A percentile compares a stretch with the other conserved stretches of the same genome.
Evolutionary conservation across 1,140 invertebrate species (phyloP).

Genomic region (Gonioctena quinquepunctata): DNA sequence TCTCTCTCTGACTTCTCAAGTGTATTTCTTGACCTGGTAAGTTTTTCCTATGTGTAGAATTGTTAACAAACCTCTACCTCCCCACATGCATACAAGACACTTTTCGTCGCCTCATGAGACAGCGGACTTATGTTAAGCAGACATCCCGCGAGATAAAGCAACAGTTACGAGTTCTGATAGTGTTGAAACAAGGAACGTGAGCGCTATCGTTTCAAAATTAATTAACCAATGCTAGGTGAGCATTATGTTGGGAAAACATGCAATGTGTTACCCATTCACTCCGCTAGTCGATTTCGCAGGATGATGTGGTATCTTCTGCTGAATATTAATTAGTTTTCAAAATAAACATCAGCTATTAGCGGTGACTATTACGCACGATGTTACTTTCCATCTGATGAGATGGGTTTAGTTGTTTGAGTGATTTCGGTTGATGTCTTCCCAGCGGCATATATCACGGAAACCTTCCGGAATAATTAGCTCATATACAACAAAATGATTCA

Average conservation of each 20-base stretch:
- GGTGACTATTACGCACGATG: not conserved
- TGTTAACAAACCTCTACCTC: too few relatives aligned
- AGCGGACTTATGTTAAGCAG: conserved; percentile 7
- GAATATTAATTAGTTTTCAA: not conserved
- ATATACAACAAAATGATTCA: too few relatives aligned
- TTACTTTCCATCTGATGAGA: not conserved
- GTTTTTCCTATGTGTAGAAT: too few relatives aligned
- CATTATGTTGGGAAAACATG: conserved; percentile 25
- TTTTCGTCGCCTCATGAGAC: too few relatives aligned
- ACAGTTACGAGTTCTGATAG: conserved; percentile 36
- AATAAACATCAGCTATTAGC: not conserved
- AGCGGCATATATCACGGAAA: too few relatives aligned
- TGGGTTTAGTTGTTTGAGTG: too few relatives aligned
- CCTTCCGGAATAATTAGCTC: too few relatives aligned
- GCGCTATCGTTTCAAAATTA: conserved; percentile 38
- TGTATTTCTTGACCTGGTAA: too few relatives aligned
- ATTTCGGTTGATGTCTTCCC: too few relatives aligned
- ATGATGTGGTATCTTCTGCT: not conserved
- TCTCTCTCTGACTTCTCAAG: too few relatives aligned
- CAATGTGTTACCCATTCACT: conserved; percentile 14
- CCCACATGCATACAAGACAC: too few relatives aligned
- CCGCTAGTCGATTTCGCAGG: not conserved
- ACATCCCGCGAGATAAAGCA: conserved; percentile 25
- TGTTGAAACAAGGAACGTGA: conserved; percentile 31
- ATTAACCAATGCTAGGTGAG: conserved; percentile 32